These are phyloP conservation scores for Epinotia bilunana DNA, from an alignment of 2,888 invertebrate species.

Conservation along the genomic window DNA sequence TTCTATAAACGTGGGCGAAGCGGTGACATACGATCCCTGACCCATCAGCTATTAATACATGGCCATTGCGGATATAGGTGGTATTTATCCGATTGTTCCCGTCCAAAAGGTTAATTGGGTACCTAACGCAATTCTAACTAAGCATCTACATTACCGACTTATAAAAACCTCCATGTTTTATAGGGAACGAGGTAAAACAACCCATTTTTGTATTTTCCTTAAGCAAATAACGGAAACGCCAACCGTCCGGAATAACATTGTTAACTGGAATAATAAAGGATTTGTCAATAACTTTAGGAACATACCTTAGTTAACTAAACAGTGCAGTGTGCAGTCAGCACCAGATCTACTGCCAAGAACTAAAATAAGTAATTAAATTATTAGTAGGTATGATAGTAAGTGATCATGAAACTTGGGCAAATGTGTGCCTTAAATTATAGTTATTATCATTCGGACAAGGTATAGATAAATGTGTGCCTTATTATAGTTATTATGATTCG, in stretches of 20 bases:
- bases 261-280: not conserved
- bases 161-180: not conserved
- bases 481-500: not conserved
- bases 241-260: not conserved
- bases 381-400: no score
- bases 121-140: not conserved
- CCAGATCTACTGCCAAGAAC: not conserved
- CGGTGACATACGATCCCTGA: not conserved
- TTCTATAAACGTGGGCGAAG: not conserved
- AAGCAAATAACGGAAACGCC: not conserved
- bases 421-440: not conserved
- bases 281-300: conserved; percentile 2
- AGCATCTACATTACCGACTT: not conserved
- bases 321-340: not conserved
- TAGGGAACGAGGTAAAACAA: not conserved
- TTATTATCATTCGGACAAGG: not conserved
- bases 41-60: not conserved
- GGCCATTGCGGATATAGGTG: not conserved
- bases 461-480: not conserved
- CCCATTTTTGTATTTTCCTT: not conserved
- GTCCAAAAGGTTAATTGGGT: not conserved
- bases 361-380: not conserved
- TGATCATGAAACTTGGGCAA: not conserved
- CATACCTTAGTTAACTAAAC: not conserved
- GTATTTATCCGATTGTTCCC: not conserved